Percentiles rank a stretch among this genome's conserved stretches.
Conservation (phyloP, 2,113 vertebrate genomes). For the Pedetes capensis region DNA sequence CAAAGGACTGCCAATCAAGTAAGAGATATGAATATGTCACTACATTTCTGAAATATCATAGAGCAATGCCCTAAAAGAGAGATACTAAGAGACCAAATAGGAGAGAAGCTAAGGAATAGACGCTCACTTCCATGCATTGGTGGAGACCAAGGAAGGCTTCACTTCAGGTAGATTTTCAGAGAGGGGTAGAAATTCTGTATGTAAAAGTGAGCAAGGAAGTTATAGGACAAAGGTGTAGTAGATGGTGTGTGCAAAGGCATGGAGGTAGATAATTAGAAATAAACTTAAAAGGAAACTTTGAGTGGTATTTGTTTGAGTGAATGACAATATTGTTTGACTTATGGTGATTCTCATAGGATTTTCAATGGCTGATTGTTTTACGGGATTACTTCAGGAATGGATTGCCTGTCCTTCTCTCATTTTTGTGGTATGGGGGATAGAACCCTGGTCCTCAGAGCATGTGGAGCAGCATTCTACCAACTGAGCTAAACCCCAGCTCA, state of each 20-base stretch:
- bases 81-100: background rate
- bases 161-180: background rate
- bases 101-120: background rate
- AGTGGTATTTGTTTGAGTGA: background rate
- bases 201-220: background rate
- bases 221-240: background rate
- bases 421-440: too few relatives aligned
- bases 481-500: too few relatives aligned
- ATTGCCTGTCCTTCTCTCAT: too few relatives aligned
- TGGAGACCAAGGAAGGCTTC: background rate
- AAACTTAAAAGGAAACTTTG: background rate
- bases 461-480: too few relatives aligned
- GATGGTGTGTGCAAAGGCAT: background rate
- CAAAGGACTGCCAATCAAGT: background rate
- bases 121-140: background rate
- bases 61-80: background rate
- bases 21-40: background rate
- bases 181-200: background rate
- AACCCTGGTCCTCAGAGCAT: too few relatives aligned
- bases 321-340: background rate
- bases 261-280: background rate
- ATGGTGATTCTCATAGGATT: too few relatives aligned
- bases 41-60: background rate
- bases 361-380: too few relatives aligned
- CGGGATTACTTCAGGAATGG: too few relatives aligned